phyloP scores from a whole-genome alignment of 2,797 vertebrate genomes.

The Gambelia wislizenii region DNA sequence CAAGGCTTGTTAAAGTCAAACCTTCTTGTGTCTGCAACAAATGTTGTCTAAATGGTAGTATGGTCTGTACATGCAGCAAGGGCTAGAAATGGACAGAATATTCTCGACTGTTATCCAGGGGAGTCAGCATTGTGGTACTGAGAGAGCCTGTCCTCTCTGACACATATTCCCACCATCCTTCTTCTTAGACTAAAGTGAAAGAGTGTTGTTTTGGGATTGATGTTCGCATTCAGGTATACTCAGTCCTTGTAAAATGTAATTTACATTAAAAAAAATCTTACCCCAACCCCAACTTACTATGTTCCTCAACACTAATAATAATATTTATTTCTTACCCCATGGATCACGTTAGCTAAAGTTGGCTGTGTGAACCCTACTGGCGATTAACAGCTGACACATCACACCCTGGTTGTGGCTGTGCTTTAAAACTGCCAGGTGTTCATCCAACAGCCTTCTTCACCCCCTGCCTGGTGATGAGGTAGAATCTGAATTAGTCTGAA shows the following conservation, averaged over 20 bases:
- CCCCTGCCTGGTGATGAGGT: too few species aligned
- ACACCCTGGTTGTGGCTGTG: background rate
- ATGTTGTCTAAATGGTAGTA: slow-evolving; percentile 1
- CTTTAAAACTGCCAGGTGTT: background rate
- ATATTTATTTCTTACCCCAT: too few species aligned
- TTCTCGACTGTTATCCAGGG: background rate
- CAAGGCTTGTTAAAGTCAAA: background rate
- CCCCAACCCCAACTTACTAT: too few species aligned
- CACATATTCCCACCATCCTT: background rate
- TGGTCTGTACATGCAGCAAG: background rate
- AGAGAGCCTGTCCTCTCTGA: background rate
- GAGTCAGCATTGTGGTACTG: background rate
- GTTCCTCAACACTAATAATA: too few species aligned
- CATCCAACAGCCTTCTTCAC: background rate
- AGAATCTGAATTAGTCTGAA: background rate
- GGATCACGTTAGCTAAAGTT: too few species aligned
- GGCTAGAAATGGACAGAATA: background rate
- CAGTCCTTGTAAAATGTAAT: too few species aligned
- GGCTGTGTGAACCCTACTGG: background rate
- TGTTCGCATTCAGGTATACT: too few species aligned
- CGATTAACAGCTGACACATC: background rate
- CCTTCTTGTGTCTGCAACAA: background rate
- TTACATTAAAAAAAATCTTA: too few species aligned
- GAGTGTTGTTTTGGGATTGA: too few species aligned
- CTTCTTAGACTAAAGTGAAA: background rate